Evolutionary conservation across 2,113 vertebrate species (phyloP).

Genomic region (Pollachius pollachius): DNA sequence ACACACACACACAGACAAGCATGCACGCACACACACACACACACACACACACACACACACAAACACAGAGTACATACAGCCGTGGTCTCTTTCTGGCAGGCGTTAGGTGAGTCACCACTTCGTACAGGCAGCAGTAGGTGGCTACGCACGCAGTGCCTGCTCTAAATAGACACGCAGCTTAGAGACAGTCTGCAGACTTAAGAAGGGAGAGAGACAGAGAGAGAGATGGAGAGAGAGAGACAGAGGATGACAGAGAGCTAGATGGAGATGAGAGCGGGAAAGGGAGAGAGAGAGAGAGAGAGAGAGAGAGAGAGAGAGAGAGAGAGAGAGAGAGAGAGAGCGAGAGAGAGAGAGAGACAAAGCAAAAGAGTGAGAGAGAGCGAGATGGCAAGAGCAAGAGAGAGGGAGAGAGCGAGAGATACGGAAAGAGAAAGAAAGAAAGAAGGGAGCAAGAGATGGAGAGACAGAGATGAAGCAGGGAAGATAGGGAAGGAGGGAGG

Average conservation of each 20-base stretch:
- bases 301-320: constrained; percentile 13
- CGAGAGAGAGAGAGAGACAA: no score
- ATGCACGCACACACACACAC: no score
- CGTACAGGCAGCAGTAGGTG: constrained; percentile 60
- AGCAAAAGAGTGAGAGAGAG: no score
- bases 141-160: constrained; percentile 48
- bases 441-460: neutral
- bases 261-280: no score
- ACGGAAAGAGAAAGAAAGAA: neutral
- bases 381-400: no score
- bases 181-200: constrained; percentile 46
- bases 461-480: neutral
- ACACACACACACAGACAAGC: no score
- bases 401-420: no score
- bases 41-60: no score
- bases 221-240: neutral
- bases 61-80: no score
- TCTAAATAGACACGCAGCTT: constrained; percentile 62
- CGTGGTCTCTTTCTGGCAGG: constrained; percentile 36
- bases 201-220: constrained; percentile 22
- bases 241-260: neutral
- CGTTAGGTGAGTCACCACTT: constrained; percentile 69
- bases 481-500: neutral
- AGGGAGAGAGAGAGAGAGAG: constrained; percentile 25
- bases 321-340: no score